phyloP scores from a whole-genome alignment of 2,888 invertebrate species.

The Tachina grossa region DNA sequence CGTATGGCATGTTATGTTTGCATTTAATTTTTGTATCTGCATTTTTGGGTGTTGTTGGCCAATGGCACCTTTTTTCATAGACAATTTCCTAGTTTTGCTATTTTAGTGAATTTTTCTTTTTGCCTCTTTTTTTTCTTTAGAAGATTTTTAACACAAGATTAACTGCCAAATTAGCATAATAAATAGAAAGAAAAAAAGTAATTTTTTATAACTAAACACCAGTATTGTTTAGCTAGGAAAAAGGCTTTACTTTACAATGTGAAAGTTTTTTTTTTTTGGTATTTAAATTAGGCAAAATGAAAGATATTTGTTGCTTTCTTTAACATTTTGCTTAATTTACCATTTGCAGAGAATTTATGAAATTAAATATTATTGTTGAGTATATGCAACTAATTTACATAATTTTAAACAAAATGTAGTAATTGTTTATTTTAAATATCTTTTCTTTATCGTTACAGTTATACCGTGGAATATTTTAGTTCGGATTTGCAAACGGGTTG shows the following conservation, averaged over 20 bases:
- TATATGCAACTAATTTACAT: conserved; percentile 20
- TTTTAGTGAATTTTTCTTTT: conserved; percentile 16
- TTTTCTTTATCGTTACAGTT: conserved; percentile 83
- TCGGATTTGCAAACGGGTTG: conserved; percentile 91
- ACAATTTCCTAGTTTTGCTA: conserved; percentile 37
- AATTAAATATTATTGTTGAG: conserved; percentile 8
- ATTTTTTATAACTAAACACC: conserved; percentile 13
- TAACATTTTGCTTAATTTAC: neutral
- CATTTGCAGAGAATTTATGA: conserved; percentile 23
- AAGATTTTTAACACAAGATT: conserved; percentile 64
- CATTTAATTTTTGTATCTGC: conserved; percentile 44
- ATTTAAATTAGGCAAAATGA: neutral
- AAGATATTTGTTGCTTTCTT: conserved; percentile 8
- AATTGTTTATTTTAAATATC: conserved; percentile 12
- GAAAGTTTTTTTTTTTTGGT: conserved; percentile 14
- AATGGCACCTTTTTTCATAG: conserved; percentile 61
- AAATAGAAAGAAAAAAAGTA: conserved; percentile 33
- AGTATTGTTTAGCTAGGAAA: conserved; percentile 31
- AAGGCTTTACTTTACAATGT: neutral
- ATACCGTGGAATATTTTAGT: conserved; percentile 90
- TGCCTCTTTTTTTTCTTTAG: neutral
- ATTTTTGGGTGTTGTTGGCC: conserved; percentile 65
- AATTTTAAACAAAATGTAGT: conserved; percentile 16
- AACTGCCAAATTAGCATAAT: conserved; percentile 70
- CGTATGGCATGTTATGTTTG: conserved; percentile 54